Conservation (phyloP, 2,888 invertebrate genomes). For the Mycogona germanica region DNA sequence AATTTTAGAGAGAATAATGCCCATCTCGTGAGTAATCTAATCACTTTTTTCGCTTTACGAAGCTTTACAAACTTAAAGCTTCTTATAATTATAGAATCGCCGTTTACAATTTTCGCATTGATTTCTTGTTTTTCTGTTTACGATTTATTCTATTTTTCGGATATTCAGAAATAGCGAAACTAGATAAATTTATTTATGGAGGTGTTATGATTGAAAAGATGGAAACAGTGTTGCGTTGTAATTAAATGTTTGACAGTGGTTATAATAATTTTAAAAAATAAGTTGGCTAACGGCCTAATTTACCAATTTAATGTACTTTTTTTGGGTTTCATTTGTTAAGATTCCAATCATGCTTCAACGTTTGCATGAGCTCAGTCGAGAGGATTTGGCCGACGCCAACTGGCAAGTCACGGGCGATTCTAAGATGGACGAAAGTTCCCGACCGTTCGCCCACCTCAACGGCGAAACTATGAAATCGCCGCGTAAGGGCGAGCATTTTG, state of each 20-base stretch:
- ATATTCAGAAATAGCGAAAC: too few relatives aligned
- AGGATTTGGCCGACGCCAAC: constrained; percentile 35
- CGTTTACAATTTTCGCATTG: neutral
- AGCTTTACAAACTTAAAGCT: neutral
- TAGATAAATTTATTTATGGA: too few relatives aligned
- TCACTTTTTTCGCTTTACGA: too few relatives aligned
- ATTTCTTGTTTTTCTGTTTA: neutral
- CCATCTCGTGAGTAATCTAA: constrained; percentile 48
- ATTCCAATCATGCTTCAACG: constrained; percentile 75
- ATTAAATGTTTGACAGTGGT: neutral
- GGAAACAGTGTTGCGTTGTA: too few relatives aligned
- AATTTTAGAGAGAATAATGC: constrained; percentile 78
- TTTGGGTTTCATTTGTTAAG: constrained; percentile 23
- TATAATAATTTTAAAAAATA: neutral
- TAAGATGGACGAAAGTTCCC: constrained; percentile 7
- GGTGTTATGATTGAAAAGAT: too few relatives aligned
- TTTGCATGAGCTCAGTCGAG: constrained; percentile 56
- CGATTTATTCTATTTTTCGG: too few relatives aligned
- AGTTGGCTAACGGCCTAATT: neutral
- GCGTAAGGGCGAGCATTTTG: neutral
- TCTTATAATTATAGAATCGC: constrained; percentile 1
- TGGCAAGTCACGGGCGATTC: constrained; percentile 15
- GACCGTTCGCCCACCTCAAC: constrained; percentile 26
- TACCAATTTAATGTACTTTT: neutral
- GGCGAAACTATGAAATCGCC: constrained; percentile 5